Conservation (phyloP, 2,113 vertebrate species). For the Siniperca knerii region DNA sequence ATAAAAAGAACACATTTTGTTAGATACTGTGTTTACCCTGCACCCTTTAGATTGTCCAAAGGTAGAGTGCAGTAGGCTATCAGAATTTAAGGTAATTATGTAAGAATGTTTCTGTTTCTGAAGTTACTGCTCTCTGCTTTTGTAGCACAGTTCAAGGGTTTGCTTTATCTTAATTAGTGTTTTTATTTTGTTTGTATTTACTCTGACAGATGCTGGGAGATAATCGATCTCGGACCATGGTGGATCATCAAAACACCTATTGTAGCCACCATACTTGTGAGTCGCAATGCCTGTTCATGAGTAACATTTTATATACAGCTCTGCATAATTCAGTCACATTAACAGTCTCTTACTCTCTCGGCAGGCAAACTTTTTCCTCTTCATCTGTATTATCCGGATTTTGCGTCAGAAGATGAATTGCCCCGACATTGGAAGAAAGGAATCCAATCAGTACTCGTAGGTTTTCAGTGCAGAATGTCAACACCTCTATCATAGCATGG, state of each 20-base stretch:
- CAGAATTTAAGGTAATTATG: background rate
- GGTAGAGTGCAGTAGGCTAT: background rate
- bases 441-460: constrained; percentile 95
- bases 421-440: constrained; percentile 90
- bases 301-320: background rate
- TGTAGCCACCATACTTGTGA: constrained; percentile 93
- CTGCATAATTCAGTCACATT: background rate
- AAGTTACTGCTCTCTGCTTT: background rate
- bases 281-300: constrained; percentile 27
- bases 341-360: constrained; percentile 12
- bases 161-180: background rate
- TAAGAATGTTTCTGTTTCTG: too few species aligned
- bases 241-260: constrained; percentile 97
- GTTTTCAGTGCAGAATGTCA: constrained; percentile 68
- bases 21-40: too few species aligned
- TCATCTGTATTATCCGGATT: constrained; percentile 95
- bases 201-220: constrained; percentile 93
- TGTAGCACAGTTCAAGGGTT: background rate
- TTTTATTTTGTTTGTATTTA: background rate
- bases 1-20: background rate
- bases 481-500: background rate
- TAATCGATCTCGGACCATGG: constrained; percentile 88
- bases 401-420: constrained; percentile 95
- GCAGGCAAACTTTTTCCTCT: constrained; percentile 94
- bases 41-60: background rate